These are phyloP conservation scores for Hoplias malabaricus DNA, from an alignment of 2,113 vertebrate genomes.

Conservation along the genomic window DNA sequence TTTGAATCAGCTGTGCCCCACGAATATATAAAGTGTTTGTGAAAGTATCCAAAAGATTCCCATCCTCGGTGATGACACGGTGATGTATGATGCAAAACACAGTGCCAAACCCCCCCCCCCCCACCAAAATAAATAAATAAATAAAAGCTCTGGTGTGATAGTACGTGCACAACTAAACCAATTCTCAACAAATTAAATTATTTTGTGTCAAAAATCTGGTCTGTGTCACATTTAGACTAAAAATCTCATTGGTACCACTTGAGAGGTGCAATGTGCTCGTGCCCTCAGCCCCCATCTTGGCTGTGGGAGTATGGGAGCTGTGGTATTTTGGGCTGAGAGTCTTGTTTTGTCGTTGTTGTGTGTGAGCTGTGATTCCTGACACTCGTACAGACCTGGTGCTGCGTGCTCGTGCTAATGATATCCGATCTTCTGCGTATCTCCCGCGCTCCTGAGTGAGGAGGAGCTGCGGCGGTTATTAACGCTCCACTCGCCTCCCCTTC, in stretches of 20 bases:
- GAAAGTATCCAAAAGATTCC: no score
- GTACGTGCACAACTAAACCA: no score
- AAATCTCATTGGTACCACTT: background rate
- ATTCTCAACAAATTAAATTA: no score
- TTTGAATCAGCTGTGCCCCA: no score
- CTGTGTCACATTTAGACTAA: background rate
- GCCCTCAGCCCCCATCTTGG: background rate
- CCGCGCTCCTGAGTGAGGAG: constrained; percentile 45
- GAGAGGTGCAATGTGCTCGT: background rate
- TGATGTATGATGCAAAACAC: no score
- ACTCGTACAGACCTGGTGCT: constrained; percentile 27
- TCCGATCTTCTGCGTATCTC: constrained; percentile 51
- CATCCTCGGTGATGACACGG: no score
- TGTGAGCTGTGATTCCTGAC: constrained; percentile 45
- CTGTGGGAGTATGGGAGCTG: constrained; percentile 1
- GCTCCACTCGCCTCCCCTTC: constrained; percentile 55
- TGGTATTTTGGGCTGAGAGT: constrained; percentile 26
- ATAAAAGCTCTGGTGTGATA: no score
- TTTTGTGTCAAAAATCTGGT: background rate
- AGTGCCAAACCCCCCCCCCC: no score
- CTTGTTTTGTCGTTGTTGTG: constrained; percentile 29
- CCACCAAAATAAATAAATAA: no score
- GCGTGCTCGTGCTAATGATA: constrained; percentile 56
- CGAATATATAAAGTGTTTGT: no score
- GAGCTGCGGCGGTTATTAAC: constrained; percentile 61